Base-by-base conservation (phyloP, 2,113 vertebrate genomes). In the Varanus salvator region DNA sequence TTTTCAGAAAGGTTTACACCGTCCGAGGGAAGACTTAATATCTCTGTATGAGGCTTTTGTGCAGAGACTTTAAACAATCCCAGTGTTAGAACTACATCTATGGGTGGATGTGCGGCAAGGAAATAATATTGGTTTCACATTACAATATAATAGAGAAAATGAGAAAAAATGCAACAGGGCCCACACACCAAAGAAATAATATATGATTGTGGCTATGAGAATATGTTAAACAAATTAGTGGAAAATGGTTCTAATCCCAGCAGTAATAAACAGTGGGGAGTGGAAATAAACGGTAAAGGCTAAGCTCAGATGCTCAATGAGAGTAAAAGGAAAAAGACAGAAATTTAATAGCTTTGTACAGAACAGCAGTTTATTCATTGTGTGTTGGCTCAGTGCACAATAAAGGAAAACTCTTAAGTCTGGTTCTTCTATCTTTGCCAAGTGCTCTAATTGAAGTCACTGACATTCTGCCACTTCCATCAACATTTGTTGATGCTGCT, bases 1-100 rank as follows among this genome's bases (percentile, higher is more conserved):
- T 91, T 78, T 93, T 89, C 95, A 96, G 90, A 94, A 94, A 92
- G 92, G 95, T 91, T 84, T 68, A 84, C 57, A 86, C 14, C 38
- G 83, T 80, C 85, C 84, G 92, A 92, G 84, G 27, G 88, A 88
- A 85, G 31, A 87, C 92, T 90, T 87, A 77, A 85, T 86, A 85
- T 90, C 84, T 48, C 57, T 57, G 34, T 57, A 34, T 11, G 48
- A n/a, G n/a, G 57, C 76, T 80, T 52, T 68, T 9, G 9, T 64
- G 48, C 69, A 66, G 14, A 29, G 71, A 11, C 87, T 74, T 57
- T 68, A 69, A 64, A 88, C 25, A 19, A 21, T 68, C 52, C 25
- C 80, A 29, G 25, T 38, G n/a, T 72, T 85, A 9, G 66, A 83
- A 64, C 44, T 69, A 69, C 21, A 50, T 52, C 68, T 8, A 71